Conservation (phyloP, 2,113 vertebrate species). For the Lethenteron reissneri region DNA sequence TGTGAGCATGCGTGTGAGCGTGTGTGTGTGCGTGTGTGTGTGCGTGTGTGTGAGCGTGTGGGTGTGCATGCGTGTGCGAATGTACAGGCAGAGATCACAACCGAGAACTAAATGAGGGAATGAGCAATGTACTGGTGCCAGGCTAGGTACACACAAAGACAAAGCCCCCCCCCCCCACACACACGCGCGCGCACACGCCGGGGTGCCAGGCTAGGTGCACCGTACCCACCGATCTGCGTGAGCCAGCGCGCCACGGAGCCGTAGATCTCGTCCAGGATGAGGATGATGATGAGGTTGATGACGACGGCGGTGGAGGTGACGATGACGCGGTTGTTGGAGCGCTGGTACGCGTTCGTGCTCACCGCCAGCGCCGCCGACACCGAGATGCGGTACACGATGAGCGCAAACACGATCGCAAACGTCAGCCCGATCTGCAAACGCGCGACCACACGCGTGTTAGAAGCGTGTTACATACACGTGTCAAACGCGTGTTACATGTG, state of each 20-base stretch:
- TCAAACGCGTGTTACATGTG: too few relatives aligned
- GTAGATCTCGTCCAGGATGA: slow-evolving; percentile 85
- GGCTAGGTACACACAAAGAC: too few relatives aligned
- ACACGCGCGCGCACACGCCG: too few relatives aligned
- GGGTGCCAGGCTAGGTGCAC: too few relatives aligned
- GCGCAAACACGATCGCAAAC: slow-evolving; percentile 64
- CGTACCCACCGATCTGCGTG: slow-evolving; percentile 21
- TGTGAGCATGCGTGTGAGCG: background rate
- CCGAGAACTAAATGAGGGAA: too few relatives aligned
- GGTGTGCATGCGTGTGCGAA: background rate
- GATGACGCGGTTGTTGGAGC: slow-evolving; percentile 51
- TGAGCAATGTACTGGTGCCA: too few relatives aligned
- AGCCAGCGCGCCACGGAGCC: slow-evolving; percentile 75
- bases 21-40: too few relatives aligned
- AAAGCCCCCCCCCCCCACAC: too few relatives aligned
- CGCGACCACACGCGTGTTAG: too few relatives aligned
- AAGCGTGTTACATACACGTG: too few relatives aligned
- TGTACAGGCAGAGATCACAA: background rate
- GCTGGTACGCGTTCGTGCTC: slow-evolving; percentile 44
- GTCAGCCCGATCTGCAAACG: slow-evolving; percentile 45
- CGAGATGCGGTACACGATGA: slow-evolving; percentile 70
- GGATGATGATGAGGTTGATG: slow-evolving; percentile 78
- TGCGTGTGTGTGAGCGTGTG: background rate
- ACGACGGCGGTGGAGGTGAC: slow-evolving; percentile 81
- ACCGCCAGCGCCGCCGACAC: slow-evolving; percentile 61